phyloP scores from a whole-genome alignment of 64 coral and sea anemone genomes.

The Catalaphyllia jardinei region DNA sequence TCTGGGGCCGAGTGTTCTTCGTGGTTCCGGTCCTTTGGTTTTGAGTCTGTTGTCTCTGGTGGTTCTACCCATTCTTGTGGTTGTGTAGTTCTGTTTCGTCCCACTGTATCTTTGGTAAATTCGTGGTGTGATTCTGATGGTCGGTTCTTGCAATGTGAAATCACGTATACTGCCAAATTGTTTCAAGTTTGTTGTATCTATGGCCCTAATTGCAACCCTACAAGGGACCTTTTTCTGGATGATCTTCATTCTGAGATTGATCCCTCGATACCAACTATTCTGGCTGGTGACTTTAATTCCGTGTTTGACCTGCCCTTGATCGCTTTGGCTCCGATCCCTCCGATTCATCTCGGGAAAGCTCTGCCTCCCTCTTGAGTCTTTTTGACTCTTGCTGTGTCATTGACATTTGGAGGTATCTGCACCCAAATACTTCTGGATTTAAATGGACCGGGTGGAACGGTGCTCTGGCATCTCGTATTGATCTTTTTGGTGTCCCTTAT shows the following conservation, averaged over 20 bases:
- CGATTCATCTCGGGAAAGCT: background rate
- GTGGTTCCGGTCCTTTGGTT: background rate
- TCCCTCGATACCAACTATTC: slow-evolving; percentile 15
- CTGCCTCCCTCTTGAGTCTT: background rate
- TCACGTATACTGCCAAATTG: background rate
- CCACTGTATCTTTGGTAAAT: background rate
- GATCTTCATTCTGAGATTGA: background rate
- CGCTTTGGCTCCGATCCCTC: background rate
- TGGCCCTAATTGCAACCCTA: slow-evolving; percentile 6
- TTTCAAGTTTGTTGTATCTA: slow-evolving; percentile 20
- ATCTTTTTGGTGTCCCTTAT: slow-evolving; percentile 19
- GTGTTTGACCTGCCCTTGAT: too few species aligned
- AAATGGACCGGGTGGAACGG: slow-evolving; percentile 30
- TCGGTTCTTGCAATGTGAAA: slow-evolving; percentile 18
- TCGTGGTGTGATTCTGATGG: background rate
- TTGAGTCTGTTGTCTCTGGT: background rate
- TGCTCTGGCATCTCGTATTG: slow-evolving; percentile 27
- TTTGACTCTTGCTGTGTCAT: background rate
- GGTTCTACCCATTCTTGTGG: slow-evolving; percentile 24
- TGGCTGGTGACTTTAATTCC: too few species aligned
- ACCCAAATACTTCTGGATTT: background rate
- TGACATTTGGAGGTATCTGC: background rate
- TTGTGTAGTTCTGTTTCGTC: background rate
- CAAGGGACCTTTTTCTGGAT: background rate
- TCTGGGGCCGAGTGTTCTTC: background rate